These are phyloP conservation scores for Cheilosia grossa DNA, from an alignment of 2,888 invertebrate genomes.

Conservation along the genomic window DNA sequence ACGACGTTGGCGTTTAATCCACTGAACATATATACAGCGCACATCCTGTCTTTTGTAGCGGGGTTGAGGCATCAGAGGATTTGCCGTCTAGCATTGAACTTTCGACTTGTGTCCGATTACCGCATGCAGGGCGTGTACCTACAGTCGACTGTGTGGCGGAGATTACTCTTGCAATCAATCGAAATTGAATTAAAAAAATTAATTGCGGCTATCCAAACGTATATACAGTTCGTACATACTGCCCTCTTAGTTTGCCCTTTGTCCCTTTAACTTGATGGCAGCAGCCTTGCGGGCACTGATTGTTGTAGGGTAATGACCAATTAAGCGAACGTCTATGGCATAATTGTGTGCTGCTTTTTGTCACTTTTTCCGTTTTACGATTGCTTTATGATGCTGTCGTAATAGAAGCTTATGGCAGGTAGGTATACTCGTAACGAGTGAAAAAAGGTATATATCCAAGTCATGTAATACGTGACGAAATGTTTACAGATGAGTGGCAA, in stretches of 20 bases:
- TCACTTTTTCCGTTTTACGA: slow-evolving; percentile 32
- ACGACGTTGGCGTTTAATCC: slow-evolving; percentile 66
- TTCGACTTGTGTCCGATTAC: slow-evolving; percentile 8
- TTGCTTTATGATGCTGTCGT: slow-evolving; percentile 1
- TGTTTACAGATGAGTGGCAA: too few relatives aligned
- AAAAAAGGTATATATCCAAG: slow-evolving; percentile 6
- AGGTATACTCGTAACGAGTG: background rate
- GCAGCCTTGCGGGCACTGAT: slow-evolving; percentile 24
- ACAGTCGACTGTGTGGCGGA: background rate
- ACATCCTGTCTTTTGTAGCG: slow-evolving; percentile 44
- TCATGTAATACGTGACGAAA: too few relatives aligned
- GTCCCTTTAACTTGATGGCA: slow-evolving; percentile 2
- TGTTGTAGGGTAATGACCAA: slow-evolving; percentile 19
- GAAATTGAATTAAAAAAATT: slow-evolving; percentile 5
- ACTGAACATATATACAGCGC: slow-evolving; percentile 31
- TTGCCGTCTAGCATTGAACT: slow-evolving; percentile 50
- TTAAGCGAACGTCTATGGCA: slow-evolving; percentile 11
- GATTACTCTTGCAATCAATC: slow-evolving; percentile 16
- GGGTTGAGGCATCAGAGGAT: background rate
- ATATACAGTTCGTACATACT: background rate
- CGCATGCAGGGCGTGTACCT: background rate
- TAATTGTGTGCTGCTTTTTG: slow-evolving; percentile 26
- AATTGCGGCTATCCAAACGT: slow-evolving; percentile 11
- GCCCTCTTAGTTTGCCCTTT: background rate
- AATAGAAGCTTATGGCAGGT: background rate